phyloP scores from a whole-genome alignment of 2,797 vertebrate species.

The Spondyliosoma cantharus region DNA sequence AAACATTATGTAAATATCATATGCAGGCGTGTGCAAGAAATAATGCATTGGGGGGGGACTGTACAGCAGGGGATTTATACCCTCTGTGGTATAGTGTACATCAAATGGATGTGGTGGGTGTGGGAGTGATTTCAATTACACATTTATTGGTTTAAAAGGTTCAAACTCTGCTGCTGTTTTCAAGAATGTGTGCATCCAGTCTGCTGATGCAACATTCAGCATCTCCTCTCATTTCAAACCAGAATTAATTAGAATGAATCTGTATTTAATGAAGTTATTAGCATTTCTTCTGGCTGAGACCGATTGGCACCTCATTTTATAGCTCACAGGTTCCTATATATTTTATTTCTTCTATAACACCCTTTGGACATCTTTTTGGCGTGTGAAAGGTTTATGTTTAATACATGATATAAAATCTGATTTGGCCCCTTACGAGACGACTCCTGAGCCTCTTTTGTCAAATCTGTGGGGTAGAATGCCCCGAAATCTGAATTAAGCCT shows the following conservation, averaged over 20 bases:
- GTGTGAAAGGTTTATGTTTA: conserved; percentile 25
- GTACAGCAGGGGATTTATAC: not conserved
- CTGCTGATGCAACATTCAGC: conserved; percentile 38
- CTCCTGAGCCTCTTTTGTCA: not conserved
- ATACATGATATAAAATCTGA: conserved; percentile 27
- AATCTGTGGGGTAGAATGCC: conserved; percentile 26
- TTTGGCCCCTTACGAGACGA: conserved; percentile 23
- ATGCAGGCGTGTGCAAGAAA: conserved; percentile 1
- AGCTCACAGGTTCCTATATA: not conserved
- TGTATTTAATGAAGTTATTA: conserved; percentile 57
- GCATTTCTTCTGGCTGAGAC: conserved; percentile 36
- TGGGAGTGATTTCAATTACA: conserved; percentile 22
- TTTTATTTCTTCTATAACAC: conserved; percentile 5
- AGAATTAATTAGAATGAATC: conserved; percentile 62
- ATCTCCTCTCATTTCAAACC: conserved; percentile 32
- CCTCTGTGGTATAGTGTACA: not conserved
- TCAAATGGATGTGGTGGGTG: conserved; percentile 12
- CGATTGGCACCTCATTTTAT: conserved; percentile 20
- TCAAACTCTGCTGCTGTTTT: conserved; percentile 2
- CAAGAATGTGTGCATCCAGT: conserved; percentile 7
- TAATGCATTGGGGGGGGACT: conserved; percentile 16
- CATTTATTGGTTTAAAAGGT: conserved; percentile 32
- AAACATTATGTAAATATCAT: conserved; percentile 15
- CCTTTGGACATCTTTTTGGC: not conserved
- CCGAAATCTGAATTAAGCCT: conserved; percentile 50